A percentile compares a stretch with the other conserved stretches of the same genome.
Conservation (phyloP, 2,113 vertebrate species). For the Hyaena hyaena region DNA sequence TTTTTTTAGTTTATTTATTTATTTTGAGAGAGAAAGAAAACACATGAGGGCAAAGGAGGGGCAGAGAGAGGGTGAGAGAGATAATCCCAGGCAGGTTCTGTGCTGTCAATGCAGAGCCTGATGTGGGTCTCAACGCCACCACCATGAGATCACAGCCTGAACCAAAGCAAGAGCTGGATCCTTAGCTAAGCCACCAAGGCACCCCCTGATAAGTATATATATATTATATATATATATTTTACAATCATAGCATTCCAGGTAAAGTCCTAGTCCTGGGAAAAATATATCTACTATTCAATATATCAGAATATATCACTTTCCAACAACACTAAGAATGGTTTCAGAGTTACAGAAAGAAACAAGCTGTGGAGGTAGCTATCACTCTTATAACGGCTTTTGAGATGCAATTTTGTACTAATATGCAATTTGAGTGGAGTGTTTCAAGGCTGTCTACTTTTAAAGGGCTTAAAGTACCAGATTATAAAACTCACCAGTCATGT, state of each 20-base stretch:
- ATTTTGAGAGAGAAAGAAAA: too few species aligned
- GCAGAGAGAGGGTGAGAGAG: too few species aligned
- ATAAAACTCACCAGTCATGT: not conserved
- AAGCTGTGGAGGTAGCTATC: not conserved
- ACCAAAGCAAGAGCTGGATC: too few species aligned
- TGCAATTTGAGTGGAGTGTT: not conserved
- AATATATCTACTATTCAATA: not conserved
- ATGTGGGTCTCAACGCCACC: too few species aligned
- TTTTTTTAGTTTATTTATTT: not conserved
- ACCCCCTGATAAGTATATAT: not conserved
- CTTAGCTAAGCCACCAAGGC: too few species aligned
- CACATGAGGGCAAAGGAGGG: too few species aligned
- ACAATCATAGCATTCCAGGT: not conserved
- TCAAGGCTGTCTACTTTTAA: not conserved
- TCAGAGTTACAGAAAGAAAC: not conserved
- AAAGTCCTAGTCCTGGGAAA: not conserved
- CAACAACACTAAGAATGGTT: not conserved
- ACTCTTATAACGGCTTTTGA: not conserved
- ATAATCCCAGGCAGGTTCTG: too few species aligned
- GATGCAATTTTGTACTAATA: not conserved
- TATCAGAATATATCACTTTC: not conserved
- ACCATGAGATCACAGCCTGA: too few species aligned
- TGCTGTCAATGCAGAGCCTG: too few species aligned
- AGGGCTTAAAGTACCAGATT: not conserved
- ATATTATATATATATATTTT: constrained; percentile 25